Percentiles rank a stretch among this genome's conserved stretches.
Evolutionary conservation across 1,140 invertebrate genomes (phyloP).

Genomic region (Drosophila ohnishii): DNA sequence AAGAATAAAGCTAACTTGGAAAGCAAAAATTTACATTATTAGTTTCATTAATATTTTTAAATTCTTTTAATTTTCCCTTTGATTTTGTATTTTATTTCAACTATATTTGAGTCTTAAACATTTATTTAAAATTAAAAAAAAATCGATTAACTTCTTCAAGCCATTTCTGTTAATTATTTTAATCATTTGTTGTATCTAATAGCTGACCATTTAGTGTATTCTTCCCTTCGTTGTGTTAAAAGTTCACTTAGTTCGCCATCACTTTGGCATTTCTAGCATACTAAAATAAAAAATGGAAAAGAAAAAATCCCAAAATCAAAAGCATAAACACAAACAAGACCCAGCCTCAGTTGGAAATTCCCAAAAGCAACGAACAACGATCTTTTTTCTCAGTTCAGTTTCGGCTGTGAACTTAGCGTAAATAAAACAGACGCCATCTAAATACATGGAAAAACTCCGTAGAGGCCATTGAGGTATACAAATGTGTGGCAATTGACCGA

Average conservation of each 20-base stretch:
- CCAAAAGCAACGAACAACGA: conserved; percentile 31
- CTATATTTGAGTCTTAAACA: background rate
- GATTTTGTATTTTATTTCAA: background rate
- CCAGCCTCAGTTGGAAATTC: conserved; percentile 57
- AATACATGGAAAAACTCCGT: conserved; percentile 55
- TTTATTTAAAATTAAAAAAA: background rate
- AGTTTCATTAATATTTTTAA: background rate
- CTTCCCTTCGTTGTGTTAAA: background rate
- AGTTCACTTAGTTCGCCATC: background rate
- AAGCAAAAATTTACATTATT: background rate
- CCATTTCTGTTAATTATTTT: background rate
- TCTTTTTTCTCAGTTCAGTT: conserved; percentile 32
- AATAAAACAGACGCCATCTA: conserved; percentile 44
- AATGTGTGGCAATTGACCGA: conserved; percentile 45
- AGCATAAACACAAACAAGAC: conserved; percentile 56
- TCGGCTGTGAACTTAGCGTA: conserved; percentile 44
- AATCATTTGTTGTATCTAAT: accelerated
- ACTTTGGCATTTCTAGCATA: conserved; percentile 22
- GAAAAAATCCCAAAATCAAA: conserved; percentile 23
- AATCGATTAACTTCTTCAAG: too few relatives aligned
- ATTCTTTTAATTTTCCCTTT: too few relatives aligned
- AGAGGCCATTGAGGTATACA: conserved; percentile 18
- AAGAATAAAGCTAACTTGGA: too few relatives aligned
- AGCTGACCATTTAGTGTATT: conserved; percentile 1
- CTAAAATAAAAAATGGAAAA: conserved; percentile 23